phyloP scores from a whole-genome alignment of 2,113 vertebrate species.

The Calidris pygmaea region DNA sequence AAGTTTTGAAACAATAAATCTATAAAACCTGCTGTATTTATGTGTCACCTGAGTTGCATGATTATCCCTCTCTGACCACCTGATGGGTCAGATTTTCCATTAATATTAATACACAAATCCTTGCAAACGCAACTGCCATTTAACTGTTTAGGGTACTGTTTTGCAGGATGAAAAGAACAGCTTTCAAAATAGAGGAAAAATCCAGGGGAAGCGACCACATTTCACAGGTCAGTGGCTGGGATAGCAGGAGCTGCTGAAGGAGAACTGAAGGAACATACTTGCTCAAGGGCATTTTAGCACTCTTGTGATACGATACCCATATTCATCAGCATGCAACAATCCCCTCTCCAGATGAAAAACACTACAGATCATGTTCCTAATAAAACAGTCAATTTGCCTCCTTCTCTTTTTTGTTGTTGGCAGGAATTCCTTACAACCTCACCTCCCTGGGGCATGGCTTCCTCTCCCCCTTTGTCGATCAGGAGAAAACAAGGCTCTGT shows the following conservation, averaged over 20 bases:
- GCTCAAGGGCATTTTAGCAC: constrained; percentile 68
- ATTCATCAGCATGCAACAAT: constrained; percentile 59
- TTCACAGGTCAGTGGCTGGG: constrained; percentile 62
- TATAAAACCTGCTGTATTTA: neutral
- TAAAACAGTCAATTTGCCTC: constrained; percentile 65
- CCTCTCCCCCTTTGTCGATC: neutral
- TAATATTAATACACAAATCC: constrained; percentile 27
- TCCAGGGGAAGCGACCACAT: constrained; percentile 3
- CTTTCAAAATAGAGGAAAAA: constrained; percentile 57
- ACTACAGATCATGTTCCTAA: constrained; percentile 62
- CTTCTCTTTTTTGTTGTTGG: constrained; percentile 48
- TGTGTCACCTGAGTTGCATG: neutral
- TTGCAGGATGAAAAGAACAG: constrained; percentile 8
- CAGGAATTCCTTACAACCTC: constrained; percentile 33
- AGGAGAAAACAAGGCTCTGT: constrained; percentile 25
- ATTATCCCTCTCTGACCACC: neutral
- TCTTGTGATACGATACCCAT: constrained; percentile 55
- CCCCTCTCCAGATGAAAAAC: constrained; percentile 56
- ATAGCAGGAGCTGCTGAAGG: constrained; percentile 42
- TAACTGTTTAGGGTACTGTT: constrained; percentile 15
- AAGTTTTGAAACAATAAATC: neutral
- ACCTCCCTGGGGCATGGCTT: constrained; percentile 1
- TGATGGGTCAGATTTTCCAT: neutral
- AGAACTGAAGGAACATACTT: constrained; percentile 33
- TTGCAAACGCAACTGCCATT: neutral